Conservation (phyloP, 2,888 invertebrate genomes). For the Epirrita christyi region DNA sequence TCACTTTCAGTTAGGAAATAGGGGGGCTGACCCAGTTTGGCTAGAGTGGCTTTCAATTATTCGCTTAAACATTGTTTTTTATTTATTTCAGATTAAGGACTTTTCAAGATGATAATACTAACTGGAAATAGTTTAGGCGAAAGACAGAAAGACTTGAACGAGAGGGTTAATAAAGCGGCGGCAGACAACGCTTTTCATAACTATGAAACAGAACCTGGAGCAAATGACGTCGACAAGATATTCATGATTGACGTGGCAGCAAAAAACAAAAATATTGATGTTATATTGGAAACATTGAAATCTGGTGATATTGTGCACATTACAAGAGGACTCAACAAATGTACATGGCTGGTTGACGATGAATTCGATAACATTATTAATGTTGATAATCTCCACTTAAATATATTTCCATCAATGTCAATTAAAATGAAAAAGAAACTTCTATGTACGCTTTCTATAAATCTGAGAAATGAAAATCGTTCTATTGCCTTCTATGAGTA, state of each 20-base stretch:
- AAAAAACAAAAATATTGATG: constrained; percentile 56
- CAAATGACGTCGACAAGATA: constrained; percentile 59
- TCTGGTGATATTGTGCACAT: constrained; percentile 60
- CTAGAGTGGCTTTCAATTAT: not conserved
- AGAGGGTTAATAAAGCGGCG: constrained; percentile 49
- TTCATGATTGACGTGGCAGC: constrained; percentile 69
- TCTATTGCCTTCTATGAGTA: constrained; percentile 54
- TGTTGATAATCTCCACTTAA: constrained; percentile 52
- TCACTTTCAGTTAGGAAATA: too few species aligned
- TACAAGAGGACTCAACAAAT: constrained; percentile 58
- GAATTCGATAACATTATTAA: constrained; percentile 53
- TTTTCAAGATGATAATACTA: constrained; percentile 48
- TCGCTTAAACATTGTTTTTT: constrained; percentile 5
- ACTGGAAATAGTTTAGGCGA: constrained; percentile 50
- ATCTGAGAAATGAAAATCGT: constrained; percentile 50
- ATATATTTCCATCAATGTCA: constrained; percentile 66
- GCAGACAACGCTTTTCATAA: constrained; percentile 43
- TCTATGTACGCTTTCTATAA: constrained; percentile 47
- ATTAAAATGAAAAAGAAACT: constrained; percentile 62
- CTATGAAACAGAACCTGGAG: constrained; percentile 43
- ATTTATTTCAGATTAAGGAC: constrained; percentile 33
- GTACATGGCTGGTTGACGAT: constrained; percentile 56
- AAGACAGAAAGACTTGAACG: constrained; percentile 53
- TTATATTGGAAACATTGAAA: constrained; percentile 59
- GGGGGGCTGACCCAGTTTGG: too few species aligned